Conservation (phyloP, 2,888 invertebrate genomes). For the Lasius fuliginosus region DNA sequence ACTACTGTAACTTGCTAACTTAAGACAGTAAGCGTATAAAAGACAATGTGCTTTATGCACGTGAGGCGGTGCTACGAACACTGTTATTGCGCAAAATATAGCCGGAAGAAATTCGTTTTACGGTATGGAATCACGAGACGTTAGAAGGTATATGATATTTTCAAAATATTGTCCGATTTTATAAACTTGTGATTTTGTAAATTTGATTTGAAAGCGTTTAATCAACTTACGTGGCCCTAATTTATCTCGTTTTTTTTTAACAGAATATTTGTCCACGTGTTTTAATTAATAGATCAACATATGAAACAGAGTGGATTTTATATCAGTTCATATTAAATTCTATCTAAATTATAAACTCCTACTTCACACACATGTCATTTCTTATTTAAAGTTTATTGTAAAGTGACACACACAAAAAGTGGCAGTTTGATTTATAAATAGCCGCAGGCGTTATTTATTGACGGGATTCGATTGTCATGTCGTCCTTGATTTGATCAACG, state of each 20-base stretch:
- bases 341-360: background rate
- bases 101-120: slow-evolving; percentile 17
- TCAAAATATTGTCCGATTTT: background rate
- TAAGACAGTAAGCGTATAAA: slow-evolving; percentile 19
- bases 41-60: slow-evolving; percentile 28
- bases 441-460: background rate
- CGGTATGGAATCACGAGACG: slow-evolving; percentile 6
- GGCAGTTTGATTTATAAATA: background rate
- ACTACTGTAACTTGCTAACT: slow-evolving; percentile 48
- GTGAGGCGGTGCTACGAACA: slow-evolving; percentile 29
- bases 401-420: no score
- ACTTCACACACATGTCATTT: background rate
- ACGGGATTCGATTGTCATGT: background rate
- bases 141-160: background rate
- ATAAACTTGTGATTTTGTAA: background rate
- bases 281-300: background rate
- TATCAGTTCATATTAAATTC: background rate
- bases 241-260: background rate
- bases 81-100: slow-evolving; percentile 18
- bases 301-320: background rate
- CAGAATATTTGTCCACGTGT: background rate
- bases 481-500: slow-evolving; percentile 1
- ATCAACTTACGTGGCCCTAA: background rate
- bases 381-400: background rate
- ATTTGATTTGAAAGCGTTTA: background rate